These are phyloP conservation scores for Drosophila neonasuta DNA, from an alignment of 2,888 invertebrate species.

Conservation along the genomic window DNA sequence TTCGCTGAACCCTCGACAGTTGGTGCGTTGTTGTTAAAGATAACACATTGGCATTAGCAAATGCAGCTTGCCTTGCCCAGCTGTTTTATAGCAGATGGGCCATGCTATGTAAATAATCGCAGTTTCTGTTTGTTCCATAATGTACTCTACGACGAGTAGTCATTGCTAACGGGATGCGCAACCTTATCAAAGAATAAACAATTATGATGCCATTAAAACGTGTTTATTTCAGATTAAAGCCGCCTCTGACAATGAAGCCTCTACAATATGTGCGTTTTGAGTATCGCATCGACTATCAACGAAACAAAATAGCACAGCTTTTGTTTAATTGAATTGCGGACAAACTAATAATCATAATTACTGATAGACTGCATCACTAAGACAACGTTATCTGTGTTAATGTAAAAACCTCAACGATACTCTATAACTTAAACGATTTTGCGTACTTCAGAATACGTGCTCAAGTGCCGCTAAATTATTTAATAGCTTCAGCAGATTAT, in stretches of 20 bases:
- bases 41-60: constrained; percentile 4
- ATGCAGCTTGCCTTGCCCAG: constrained; percentile 3
- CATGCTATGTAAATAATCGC: constrained; percentile 36
- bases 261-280: constrained; percentile 15
- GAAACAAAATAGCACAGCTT: constrained; percentile 32
- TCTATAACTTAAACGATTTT: constrained; percentile 1
- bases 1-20: constrained; percentile 2
- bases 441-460: background rate
- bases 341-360: constrained; percentile 46
- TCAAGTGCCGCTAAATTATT: constrained; percentile 10
- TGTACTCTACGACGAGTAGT: constrained; percentile 16
- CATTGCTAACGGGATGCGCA: constrained; percentile 54
- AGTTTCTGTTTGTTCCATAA: constrained; percentile 15
- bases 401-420: constrained; percentile 20
- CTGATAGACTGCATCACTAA: constrained; percentile 54
- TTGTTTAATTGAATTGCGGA: constrained; percentile 67
- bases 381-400: constrained; percentile 1
- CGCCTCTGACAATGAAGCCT: constrained; percentile 18
- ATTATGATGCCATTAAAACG: constrained; percentile 65
- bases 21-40: constrained; percentile 7
- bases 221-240: constrained; percentile 59
- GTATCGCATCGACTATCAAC: constrained; percentile 26
- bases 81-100: constrained; percentile 1
- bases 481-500: constrained; percentile 2
- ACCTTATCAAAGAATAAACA: constrained; percentile 64